phyloP scores from a whole-genome alignment of 2,888 invertebrate genomes.

The Dryococelus australis region DNA sequence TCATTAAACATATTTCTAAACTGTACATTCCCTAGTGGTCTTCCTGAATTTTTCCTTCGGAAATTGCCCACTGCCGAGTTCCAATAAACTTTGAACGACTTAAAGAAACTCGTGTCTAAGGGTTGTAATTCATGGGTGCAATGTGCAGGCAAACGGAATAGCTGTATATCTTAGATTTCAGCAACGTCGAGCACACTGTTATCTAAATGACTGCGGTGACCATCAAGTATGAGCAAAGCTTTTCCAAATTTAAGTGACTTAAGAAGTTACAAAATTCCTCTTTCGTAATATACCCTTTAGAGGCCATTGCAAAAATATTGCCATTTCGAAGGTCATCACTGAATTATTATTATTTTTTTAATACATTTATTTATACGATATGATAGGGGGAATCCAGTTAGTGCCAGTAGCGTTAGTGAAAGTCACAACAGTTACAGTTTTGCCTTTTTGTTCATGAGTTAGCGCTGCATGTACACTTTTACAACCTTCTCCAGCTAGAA shows the following conservation, averaged over 20 bases:
- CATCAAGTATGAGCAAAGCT: neutral
- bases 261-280: slow-evolving; percentile 16
- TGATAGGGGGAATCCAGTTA: no score
- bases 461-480: neutral
- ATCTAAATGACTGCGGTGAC: no score
- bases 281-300: no score
- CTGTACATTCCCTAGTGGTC: neutral
- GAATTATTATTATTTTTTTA: neutral
- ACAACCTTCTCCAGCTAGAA: neutral
- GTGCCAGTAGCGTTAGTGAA: neutral
- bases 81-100: no score
- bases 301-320: neutral
- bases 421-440: neutral
- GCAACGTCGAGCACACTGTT: neutral
- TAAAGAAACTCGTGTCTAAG: no score
- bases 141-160: neutral
- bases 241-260: neutral
- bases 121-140: no score
- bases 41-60: neutral
- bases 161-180: neutral
- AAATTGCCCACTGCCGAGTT: no score
- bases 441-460: neutral
- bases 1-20: neutral
- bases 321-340: neutral
- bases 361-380: neutral